Conservation (phyloP, 1,140 invertebrate genomes). For the Cecropterus lyciades region DNA sequence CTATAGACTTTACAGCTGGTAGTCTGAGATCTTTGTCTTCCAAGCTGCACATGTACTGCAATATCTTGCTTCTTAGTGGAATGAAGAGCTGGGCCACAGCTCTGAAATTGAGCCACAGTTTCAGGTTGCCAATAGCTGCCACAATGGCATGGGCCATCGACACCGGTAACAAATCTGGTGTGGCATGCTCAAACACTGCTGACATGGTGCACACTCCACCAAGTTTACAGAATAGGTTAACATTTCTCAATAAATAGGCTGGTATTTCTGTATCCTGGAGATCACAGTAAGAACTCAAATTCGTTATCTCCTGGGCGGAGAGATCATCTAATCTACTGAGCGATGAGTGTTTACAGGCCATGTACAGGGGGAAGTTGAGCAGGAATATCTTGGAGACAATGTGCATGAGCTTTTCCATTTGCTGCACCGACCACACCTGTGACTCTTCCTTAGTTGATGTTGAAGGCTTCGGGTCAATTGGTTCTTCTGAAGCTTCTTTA, state of each 20-base stretch:
- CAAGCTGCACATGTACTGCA: slow-evolving; percentile 96
- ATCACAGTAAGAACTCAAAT: slow-evolving; percentile 94
- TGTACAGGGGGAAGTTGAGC: slow-evolving; percentile 94
- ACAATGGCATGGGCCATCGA: slow-evolving; percentile 96
- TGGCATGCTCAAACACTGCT: slow-evolving; percentile 91
- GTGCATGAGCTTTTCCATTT: slow-evolving; percentile 91
- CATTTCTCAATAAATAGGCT: slow-evolving; percentile 94
- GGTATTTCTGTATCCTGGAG: slow-evolving; percentile 96
- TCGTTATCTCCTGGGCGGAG: slow-evolving; percentile 90
- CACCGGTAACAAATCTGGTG: slow-evolving; percentile 91
- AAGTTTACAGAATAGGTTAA: slow-evolving; percentile 95
- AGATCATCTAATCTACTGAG: slow-evolving; percentile 91
- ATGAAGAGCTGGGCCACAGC: slow-evolving; percentile 95
- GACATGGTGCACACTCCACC: slow-evolving; percentile 94
- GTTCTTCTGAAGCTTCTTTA: slow-evolving; percentile 44
- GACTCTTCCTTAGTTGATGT: slow-evolving; percentile 61
- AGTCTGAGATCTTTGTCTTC: slow-evolving; percentile 95
- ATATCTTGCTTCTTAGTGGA: slow-evolving; percentile 92
- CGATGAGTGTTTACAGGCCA: slow-evolving; percentile 94
- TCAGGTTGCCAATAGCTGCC: slow-evolving; percentile 95
- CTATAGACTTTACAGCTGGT: slow-evolving; percentile 95
- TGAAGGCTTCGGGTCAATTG: slow-evolving; percentile 48
- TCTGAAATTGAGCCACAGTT: slow-evolving; percentile 96
- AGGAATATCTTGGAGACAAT: slow-evolving; percentile 92
- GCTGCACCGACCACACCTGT: slow-evolving; percentile 88